Conservation (phyloP, 1,140 invertebrate species). For the Trichoplusia ni region DNA sequence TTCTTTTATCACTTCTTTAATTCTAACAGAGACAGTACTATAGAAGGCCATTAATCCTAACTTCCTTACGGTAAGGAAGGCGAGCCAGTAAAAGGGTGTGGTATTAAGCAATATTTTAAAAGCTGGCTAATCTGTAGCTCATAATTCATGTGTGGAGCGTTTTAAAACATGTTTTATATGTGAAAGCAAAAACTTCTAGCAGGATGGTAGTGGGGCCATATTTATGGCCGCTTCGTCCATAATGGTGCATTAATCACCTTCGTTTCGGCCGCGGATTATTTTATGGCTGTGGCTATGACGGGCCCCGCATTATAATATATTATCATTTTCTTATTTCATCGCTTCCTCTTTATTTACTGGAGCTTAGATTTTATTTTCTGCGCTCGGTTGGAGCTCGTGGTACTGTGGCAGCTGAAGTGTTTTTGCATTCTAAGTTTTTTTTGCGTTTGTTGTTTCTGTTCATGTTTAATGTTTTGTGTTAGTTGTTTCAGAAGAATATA, state of each 20-base stretch:
- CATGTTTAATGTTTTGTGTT: too few relatives aligned
- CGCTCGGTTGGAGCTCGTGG: too few relatives aligned
- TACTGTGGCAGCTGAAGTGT: too few relatives aligned
- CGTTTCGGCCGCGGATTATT: neutral
- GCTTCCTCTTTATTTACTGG: too few relatives aligned
- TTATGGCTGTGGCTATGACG: too few relatives aligned
- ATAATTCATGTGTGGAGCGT: slow-evolving; percentile 20
- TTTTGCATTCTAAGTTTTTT: too few relatives aligned
- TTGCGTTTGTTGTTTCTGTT: too few relatives aligned
- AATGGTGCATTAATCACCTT: slow-evolving; percentile 16
- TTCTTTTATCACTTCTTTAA: neutral
- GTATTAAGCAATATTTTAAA: slow-evolving; percentile 19
- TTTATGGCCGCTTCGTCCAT: slow-evolving; percentile 14
- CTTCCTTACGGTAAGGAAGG: neutral
- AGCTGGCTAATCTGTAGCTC: slow-evolving; percentile 7
- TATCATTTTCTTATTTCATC: too few relatives aligned
- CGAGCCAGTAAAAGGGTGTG: neutral
- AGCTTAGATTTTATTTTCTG: too few relatives aligned
- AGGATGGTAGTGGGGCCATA: slow-evolving; percentile 1
- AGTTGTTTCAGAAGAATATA: too few relatives aligned
- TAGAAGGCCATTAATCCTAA: neutral
- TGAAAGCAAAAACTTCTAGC: slow-evolving; percentile 11
- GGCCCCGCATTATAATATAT: too few relatives aligned
- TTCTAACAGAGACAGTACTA: neutral
- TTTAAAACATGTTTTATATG: slow-evolving; percentile 17